phyloP scores from a whole-genome alignment of 2,888 invertebrate genomes.

The Stegophylla sp. region DNA sequence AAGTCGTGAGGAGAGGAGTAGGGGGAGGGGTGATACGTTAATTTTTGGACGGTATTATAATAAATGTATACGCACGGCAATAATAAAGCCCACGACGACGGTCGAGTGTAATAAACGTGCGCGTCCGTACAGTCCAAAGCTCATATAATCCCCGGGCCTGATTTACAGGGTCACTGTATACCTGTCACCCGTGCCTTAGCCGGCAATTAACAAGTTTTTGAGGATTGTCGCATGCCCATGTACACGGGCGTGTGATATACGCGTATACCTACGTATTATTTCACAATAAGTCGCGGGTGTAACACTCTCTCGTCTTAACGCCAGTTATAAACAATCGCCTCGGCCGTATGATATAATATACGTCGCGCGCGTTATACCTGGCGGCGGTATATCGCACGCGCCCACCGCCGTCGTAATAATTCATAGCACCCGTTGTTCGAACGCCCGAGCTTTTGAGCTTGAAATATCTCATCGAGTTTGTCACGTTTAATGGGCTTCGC shows the following conservation, averaged over 20 bases:
- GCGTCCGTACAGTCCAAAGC: constrained; percentile 12
- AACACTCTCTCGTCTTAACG: background rate
- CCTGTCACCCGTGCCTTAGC: constrained; percentile 30
- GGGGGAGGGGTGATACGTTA: background rate
- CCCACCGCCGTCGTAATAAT: constrained; percentile 3
- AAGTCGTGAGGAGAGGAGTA: background rate
- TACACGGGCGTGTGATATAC: background rate
- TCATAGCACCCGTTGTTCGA: constrained; percentile 17
- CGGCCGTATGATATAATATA: no score
- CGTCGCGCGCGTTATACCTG: background rate
- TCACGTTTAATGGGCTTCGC: constrained; percentile 45
- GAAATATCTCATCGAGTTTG: constrained; percentile 56
- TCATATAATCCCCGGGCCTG: constrained; percentile 40
- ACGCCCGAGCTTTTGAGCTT: constrained; percentile 49
- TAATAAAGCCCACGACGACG: constrained; percentile 16
- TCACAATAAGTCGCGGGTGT: background rate
- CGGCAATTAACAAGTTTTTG: constrained; percentile 56
- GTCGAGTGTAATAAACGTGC: constrained; percentile 32
- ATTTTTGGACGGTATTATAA: constrained; percentile 50
- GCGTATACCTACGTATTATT: no score
- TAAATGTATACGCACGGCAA: constrained; percentile 6
- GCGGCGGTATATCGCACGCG: background rate
- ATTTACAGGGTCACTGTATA: constrained; percentile 47
- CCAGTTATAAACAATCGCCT: background rate
- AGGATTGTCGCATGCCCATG: constrained; percentile 29